A percentile compares a stretch with the other conserved stretches of the same genome.
Conservation (phyloP, 2,797 vertebrate genomes). For the Etheostoma nigrum region DNA sequence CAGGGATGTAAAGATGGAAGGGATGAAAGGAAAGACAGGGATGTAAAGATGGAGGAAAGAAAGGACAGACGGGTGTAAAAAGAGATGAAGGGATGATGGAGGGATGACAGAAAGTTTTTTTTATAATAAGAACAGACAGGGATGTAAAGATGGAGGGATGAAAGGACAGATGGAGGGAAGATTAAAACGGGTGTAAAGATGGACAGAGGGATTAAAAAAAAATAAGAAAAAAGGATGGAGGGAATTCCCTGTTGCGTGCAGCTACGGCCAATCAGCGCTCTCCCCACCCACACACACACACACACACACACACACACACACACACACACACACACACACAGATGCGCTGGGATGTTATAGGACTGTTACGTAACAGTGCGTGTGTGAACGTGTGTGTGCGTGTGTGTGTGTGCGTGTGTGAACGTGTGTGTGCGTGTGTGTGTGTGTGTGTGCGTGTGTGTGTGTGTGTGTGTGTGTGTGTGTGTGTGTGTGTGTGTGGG, state of each 20-base stretch:
- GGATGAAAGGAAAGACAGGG: background rate
- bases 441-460: slow-evolving; percentile 5
- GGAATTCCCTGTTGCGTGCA: slow-evolving; percentile 77
- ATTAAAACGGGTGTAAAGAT: background rate
- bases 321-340: slow-evolving; percentile 8
- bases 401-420: background rate
- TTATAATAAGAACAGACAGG: no score
- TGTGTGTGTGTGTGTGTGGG: background rate
- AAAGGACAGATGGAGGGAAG: no score
- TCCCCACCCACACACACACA: background rate
- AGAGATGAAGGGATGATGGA: background rate
- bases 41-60: background rate
- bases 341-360: no score
- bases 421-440: background rate
- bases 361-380: slow-evolving; percentile 64
- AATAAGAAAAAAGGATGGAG: slow-evolving; percentile 45
- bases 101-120: no score
- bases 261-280: slow-evolving; percentile 65
- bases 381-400: slow-evolving; percentile 1
- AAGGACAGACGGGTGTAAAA: no score
- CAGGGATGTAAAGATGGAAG: no score
- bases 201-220: background rate
- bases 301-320: slow-evolving; percentile 7
- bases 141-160: background rate
- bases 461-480: no score